These are phyloP conservation scores for Epizoanthus stellaris DNA, from an alignment of 92 coral and sea anemone species.

Conservation along the genomic window DNA sequence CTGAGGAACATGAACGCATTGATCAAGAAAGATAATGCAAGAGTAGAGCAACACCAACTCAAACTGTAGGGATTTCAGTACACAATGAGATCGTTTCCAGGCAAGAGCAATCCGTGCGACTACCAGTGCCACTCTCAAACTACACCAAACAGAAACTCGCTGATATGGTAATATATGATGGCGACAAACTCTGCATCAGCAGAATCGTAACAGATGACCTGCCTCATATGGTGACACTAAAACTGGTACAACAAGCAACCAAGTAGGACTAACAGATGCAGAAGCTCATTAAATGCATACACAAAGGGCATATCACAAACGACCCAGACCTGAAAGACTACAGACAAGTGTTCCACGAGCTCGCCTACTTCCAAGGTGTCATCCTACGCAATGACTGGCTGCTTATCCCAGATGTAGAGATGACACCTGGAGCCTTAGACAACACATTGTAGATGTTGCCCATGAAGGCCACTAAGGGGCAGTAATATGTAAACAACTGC, in stretches of 20 bases:
- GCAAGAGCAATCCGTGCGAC: slow-evolving; percentile 24
- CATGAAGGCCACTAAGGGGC: slow-evolving; percentile 6
- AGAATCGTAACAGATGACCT: slow-evolving; percentile 24
- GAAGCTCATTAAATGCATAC: slow-evolving; percentile 14
- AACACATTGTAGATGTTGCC: slow-evolving; percentile 30
- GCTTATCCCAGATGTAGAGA: slow-evolving; percentile 22
- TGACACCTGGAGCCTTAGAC: slow-evolving; percentile 1
- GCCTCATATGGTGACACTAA: slow-evolving; percentile 13
- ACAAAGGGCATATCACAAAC: slow-evolving; percentile 25
- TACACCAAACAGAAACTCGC: slow-evolving; percentile 28
- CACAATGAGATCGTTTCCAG: slow-evolving; percentile 25
- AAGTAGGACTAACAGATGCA: slow-evolving; percentile 21
- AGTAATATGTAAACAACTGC: slow-evolving; percentile 11
- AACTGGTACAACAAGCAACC: slow-evolving; percentile 12
- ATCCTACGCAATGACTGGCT: slow-evolving; percentile 18
- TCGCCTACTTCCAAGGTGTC: slow-evolving; percentile 18
- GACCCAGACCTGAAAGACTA: slow-evolving; percentile 20
- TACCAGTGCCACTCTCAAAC: slow-evolving; percentile 22
- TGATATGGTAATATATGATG: slow-evolving; percentile 10
- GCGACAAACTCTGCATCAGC: background rate
- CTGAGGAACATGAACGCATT: slow-evolving; percentile 11
- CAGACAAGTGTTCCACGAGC: slow-evolving; percentile 28
- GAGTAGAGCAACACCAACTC: slow-evolving; percentile 17
- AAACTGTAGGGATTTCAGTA: background rate
- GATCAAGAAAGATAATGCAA: background rate